Conservation (phyloP, 2,113 vertebrate genomes). For the Andinoacara biseriatus region DNA sequence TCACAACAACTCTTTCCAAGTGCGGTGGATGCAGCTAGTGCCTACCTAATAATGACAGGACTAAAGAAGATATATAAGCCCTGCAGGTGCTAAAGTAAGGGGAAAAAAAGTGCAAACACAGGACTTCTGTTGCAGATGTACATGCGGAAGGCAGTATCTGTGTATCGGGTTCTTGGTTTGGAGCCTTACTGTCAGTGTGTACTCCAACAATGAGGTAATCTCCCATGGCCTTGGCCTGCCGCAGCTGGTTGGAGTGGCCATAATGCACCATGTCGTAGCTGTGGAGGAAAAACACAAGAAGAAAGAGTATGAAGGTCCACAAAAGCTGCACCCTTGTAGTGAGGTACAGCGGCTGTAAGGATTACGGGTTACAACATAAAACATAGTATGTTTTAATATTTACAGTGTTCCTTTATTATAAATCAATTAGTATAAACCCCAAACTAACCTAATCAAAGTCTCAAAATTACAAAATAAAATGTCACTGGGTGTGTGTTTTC, state of each 20-base stretch:
- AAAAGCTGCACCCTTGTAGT: not conserved
- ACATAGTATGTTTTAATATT: not conserved
- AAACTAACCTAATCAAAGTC: conserved; percentile 10
- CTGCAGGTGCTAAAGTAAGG: not conserved
- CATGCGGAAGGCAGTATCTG: not conserved
- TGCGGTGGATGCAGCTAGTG: not conserved
- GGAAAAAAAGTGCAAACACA: not conserved
- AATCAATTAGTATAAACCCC: not conserved
- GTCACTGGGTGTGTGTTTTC: not conserved
- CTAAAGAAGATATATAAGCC: not conserved
- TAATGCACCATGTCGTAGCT: conserved; percentile 99
- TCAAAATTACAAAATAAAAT: not conserved
- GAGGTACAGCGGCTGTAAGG: not conserved
- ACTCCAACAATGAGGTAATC: conserved; percentile 95
- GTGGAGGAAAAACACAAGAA: conserved; percentile 25
- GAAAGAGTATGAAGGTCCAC: not conserved
- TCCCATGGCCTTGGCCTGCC: conserved; percentile 96
- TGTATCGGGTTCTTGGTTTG: not conserved
- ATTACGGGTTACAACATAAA: not conserved
- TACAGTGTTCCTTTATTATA: not conserved
- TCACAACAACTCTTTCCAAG: conserved; percentile 9
- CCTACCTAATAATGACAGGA: not conserved
- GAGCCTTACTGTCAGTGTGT: conserved; percentile 90
- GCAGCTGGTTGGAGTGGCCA: conserved; percentile 97
- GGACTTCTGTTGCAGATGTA: not conserved